Base-by-base conservation (phyloP, 2,797 vertebrate genomes). In the Thunnus albacares region DNA sequence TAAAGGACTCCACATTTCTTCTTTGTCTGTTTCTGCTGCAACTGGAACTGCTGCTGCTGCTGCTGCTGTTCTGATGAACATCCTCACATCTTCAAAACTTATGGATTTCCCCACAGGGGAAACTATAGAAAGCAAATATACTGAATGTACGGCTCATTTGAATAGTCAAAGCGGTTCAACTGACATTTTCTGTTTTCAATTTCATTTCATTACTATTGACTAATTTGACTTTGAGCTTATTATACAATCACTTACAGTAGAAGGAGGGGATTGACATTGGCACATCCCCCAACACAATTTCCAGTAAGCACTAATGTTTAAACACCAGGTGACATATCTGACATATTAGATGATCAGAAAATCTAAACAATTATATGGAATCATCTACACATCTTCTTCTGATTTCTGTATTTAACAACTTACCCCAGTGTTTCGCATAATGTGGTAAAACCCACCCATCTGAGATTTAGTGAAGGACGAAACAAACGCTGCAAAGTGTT, bases 101-200 rank as follows among this genome's bases (percentile, higher is more conserved):
- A 3, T 17, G 47, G 74, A 71, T 38, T 71, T 52, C 60, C 71
- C 22, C 47, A 9, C 15, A 3, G 6, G 20, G 24, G 49, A 61
- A 75, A 56, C 22, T 47, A 14, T 15, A 45, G 43, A 15, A 4
- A 7, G 2, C 1, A 28, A 4, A 75, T 43, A 53, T 1, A 3
- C 17, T 47, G 17, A 7, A 77, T 5, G 64, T 3, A 2, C 6
- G 43, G 15, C 58, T 79, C 61, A 67, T 75, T 82, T 82, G 62
- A 2, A 59, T 53, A 70, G 18, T 63, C 35, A 70, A 74, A 81
- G 10, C 15, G 15, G 15, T 28, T 18, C 43, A 81, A 73, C 49
- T 11, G 38, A 13, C 52, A 22, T 4, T 78, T 77, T 81, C 49
- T 68, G 51, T 79, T 84, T 78, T 71, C 67, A 72, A 9, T 84